Evolutionary conservation across 30 jellyfish, hydroid and myxozoan genomes (phyloP), one percentile per base, ranked within the genome.

Genomic region (Sanderia malayensis): DNA sequence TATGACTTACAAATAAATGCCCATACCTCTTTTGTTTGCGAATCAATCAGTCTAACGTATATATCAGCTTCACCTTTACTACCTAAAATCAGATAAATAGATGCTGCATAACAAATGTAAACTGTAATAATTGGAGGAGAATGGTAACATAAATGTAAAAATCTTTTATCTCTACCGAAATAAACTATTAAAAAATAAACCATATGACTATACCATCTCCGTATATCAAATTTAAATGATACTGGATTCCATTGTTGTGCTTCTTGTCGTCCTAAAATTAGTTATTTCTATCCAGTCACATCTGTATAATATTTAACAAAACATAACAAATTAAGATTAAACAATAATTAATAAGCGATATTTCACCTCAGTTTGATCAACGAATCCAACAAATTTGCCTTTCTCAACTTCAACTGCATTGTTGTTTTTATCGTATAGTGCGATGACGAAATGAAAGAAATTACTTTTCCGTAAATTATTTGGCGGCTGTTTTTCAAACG

Each of bases 401-500:
- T 87, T 83, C 34, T 94, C 96, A 10, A 84, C 74, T 46, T 74
- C 94, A 25, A 84, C 60, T 0, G 94, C 83, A 44, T 70, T 75
- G 77, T 76, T 81, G 57, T 93, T 86, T 49, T 77, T 66, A 61
- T 94, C 99, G 55, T 73, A 94, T 30, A 94, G 66, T 32, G 95
- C 81, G 44, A 94, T 44, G 20, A 86, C 96, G 66, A 94, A 94
- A 64, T 88, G 94, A 71, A 94, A 94, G 55, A 94, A 94, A 79
- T 94, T 94, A 94, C 99, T 94, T 67, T 94, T 94, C 25, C 99
- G 95, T 2, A 94, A 82, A 47, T 94, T 87, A 21, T 82, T 70
- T 4, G 99, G 99, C 22, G 99, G 99, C 45, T 94, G 98, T 29
- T 94, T 94, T 44, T 87, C 95, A 49, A 94, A 94, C 13, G 86